Percentiles rank a stretch among this genome's conserved stretches.
Evolutionary conservation across 2,888 invertebrate genomes (phyloP).

Genomic region (Acleris cristana): DNA sequence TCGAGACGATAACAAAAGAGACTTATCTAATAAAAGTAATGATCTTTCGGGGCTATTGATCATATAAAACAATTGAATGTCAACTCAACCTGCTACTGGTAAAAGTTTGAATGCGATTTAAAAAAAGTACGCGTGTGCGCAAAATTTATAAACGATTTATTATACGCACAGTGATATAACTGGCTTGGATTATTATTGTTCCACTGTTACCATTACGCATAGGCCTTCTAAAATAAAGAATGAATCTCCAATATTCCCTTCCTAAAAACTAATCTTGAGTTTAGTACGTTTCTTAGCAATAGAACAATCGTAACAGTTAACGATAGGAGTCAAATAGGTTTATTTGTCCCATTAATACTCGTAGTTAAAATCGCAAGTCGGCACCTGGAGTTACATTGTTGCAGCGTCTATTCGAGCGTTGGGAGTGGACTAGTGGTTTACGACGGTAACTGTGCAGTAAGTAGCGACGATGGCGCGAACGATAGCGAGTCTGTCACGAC

Average conservation of each 20-base stretch:
- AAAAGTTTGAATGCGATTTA: neutral
- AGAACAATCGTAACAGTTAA: too few relatives aligned
- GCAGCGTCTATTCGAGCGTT: neutral
- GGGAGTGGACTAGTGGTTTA: constrained; percentile 11
- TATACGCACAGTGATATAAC: neutral
- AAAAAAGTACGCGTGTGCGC: constrained; percentile 2
- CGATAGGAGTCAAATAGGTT: neutral
- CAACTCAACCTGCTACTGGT: constrained; percentile 27
- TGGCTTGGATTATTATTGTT: neutral
- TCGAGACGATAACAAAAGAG: constrained; percentile 30
- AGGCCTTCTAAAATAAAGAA: too few relatives aligned
- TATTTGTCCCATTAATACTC: neutral
- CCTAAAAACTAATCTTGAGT: too few relatives aligned
- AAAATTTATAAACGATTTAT: constrained; percentile 1
- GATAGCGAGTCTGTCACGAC: constrained; percentile 51
- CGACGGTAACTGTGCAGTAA: constrained; percentile 23
- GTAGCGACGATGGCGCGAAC: constrained; percentile 48
- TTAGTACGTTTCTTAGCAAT: too few relatives aligned
- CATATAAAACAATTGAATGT: constrained; percentile 35
- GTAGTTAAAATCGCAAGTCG: neutral
- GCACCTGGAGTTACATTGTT: constrained; percentile 1
- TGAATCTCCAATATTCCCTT: too few relatives aligned
- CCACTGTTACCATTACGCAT: too few relatives aligned
- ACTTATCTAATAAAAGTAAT: constrained; percentile 34
- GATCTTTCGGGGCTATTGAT: constrained; percentile 21